Evolutionary conservation across 2,113 vertebrate genomes (phyloP).

Genomic region (Desmodus rotundus): DNA sequence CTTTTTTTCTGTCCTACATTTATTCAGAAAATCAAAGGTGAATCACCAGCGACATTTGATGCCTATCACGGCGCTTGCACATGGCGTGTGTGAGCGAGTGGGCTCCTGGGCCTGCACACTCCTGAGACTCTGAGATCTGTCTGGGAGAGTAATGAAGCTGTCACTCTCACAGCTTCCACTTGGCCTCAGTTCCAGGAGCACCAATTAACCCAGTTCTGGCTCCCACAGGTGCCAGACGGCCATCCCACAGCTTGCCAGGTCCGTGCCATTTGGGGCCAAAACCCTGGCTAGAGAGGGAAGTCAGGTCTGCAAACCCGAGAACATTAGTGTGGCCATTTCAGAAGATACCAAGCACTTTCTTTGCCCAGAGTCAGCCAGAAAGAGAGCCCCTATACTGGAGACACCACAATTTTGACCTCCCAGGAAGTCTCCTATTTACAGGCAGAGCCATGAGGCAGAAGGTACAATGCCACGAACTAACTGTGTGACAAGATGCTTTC

Average conservation of each 20-base stretch:
- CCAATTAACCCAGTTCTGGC: not conserved
- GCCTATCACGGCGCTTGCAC: too few relatives aligned
- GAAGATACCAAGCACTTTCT: not conserved
- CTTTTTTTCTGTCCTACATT: not conserved
- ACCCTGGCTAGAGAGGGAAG: not conserved
- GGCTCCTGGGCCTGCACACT: not conserved
- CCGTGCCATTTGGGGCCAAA: not conserved
- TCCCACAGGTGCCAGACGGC: too few relatives aligned
- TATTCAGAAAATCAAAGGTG: not conserved
- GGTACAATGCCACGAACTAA: not conserved
- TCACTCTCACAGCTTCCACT: not conserved
- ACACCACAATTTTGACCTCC: not conserved
- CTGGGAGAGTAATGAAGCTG: not conserved
- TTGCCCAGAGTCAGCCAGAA: not conserved
- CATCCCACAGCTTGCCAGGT: not conserved
- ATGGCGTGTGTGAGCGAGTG: accelerated
- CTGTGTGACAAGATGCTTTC: not conserved
- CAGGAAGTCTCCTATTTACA: not conserved
- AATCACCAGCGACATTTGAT: not conserved
- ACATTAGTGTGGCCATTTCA: not conserved
- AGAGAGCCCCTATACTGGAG: not conserved
- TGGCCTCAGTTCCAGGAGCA: not conserved
- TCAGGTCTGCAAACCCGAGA: not conserved
- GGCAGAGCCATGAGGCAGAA: not conserved
- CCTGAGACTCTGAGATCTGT: not conserved